Conservation (phyloP, 2,888 invertebrate species). For the Cancer borealis region DNA sequence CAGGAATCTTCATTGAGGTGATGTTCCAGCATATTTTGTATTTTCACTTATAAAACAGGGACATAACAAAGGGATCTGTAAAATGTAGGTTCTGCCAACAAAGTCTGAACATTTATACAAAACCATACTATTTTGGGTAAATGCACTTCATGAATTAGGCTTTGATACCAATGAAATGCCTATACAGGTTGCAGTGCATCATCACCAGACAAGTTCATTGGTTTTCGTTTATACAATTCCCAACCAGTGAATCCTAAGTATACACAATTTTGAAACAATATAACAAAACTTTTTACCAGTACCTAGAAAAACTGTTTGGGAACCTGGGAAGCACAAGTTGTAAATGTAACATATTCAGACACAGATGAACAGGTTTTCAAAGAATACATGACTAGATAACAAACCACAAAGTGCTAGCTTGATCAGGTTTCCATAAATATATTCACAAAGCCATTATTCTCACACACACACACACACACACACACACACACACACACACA, state of each 20-base stretch:
- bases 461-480: background rate
- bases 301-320: slow-evolving; percentile 8
- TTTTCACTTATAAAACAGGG: background rate
- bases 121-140: background rate
- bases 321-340: slow-evolving; percentile 25
- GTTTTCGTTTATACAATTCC: background rate
- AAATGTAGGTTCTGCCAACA: slow-evolving; percentile 30
- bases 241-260: slow-evolving; percentile 25
- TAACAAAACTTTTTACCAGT: background rate
- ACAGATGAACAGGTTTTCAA: background rate
- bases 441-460: background rate
- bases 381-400: background rate
- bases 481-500: background rate
- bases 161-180: background rate
- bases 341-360: slow-evolving; percentile 25
- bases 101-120: background rate
- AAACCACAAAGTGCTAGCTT: background rate
- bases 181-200: background rate
- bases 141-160: slow-evolving; percentile 18
- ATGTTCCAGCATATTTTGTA: background rate
- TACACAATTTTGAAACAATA: background rate
- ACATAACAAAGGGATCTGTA: background rate
- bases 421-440: background rate
- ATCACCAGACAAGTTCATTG: slow-evolving; percentile 8
- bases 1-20: background rate